A percentile compares a stretch with the other conserved stretches of the same genome.
Evolutionary conservation across 2,888 invertebrate species (phyloP).

Genomic region (Anthoptus insignis): DNA sequence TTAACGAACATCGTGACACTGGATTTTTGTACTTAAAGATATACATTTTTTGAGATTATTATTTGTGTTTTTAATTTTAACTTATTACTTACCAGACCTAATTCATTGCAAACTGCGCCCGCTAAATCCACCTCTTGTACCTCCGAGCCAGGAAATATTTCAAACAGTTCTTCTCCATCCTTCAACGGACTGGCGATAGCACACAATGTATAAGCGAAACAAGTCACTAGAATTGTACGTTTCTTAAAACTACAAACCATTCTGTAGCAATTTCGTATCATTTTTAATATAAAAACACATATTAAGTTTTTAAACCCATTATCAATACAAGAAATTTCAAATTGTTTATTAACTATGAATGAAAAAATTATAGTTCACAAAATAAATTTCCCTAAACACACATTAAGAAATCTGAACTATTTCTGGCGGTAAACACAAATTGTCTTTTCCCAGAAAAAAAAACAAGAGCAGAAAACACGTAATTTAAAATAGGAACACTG

Average conservation of each 20-base stretch:
- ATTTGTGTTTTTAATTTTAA: no score
- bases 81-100: slow-evolving; percentile 41
- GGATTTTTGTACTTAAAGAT: no score
- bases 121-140: slow-evolving; percentile 44
- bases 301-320: background rate
- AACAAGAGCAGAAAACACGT: background rate
- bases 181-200: slow-evolving; percentile 19
- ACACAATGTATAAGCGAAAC: slow-evolving; percentile 25
- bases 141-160: slow-evolving; percentile 41
- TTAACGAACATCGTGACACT: no score
- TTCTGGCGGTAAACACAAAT: background rate
- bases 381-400: background rate
- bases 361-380: background rate
- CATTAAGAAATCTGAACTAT: background rate
- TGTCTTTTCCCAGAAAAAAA: slow-evolving; percentile 7
- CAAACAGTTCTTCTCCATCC: slow-evolving; percentile 28
- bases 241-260: slow-evolving; percentile 13
- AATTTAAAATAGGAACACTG: slow-evolving; percentile 31
- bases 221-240: slow-evolving; percentile 16
- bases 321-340: no score
- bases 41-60: no score
- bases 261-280: slow-evolving; percentile 8
- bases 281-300: slow-evolving; percentile 4
- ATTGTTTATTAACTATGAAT: no score
- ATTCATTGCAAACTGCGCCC: slow-evolving; percentile 41